Base-by-base conservation (phyloP, 2,888 invertebrate species). In the Autographa pulchrina region DNA sequence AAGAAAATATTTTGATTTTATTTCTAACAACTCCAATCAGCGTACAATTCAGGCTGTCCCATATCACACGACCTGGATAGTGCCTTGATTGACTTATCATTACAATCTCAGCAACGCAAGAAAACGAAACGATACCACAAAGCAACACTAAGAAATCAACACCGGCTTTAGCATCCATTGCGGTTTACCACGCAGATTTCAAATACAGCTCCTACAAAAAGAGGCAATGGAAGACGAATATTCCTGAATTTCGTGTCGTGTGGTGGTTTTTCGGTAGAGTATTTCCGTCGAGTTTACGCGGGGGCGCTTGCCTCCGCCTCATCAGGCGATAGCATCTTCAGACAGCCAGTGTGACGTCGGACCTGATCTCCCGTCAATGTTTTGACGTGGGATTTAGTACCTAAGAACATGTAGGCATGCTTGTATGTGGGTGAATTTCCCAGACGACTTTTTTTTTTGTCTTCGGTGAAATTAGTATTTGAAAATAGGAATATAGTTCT, bases 61-160 rank as follows among this genome's bases (percentile, higher is more conserved):
- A 84, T 82, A 85, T 85, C 85, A 83, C 85, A 86, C 84, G 85
- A 77, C 82, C 81, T 80, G 80, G 76, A 81, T 83, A 83, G 58
- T 77, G 77, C 75, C 86, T 85, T 90, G 91, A 91, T 92, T 93
- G 93, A 93, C 92, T 92, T 93, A 94, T 93, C 93, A 81, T 79
- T 79, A 58, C 74, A 87, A 93, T 93, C 91, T 84, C 60, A 75
- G 64, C 58, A 32, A 65, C 70, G 72, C 38, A 62, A 67, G 16
- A 75, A 68, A 54, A 65, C 59, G 62, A 62, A 60, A 67, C 38
- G 20, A 59, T 48, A 54, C 43, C 62, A 62, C 32, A n/a, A 13
- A 4, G 9, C 48, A 41, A 72, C 25, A 18, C 3, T 6, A 43
- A 6, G 41, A 41, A 62, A n/a, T 6, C 4, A 48, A 52, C 11